Conservation (phyloP, 2,797 vertebrate genomes). For the Geotrypetes seraphini region DNA sequence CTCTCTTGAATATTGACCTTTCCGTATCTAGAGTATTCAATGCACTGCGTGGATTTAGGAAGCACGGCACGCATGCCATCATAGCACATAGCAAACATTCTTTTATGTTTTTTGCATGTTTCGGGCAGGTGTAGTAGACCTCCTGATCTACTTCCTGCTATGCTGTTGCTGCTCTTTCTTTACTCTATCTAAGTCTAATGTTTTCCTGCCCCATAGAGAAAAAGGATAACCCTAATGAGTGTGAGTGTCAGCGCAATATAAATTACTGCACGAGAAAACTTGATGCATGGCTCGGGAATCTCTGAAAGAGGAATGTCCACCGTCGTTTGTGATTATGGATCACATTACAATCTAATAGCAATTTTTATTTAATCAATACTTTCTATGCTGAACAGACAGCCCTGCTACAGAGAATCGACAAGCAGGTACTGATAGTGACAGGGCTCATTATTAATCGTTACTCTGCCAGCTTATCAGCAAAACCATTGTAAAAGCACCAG, state of each 20-base stretch:
- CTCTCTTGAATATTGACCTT: no score
- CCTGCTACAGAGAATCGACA: conserved; percentile 82
- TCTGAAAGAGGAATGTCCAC: conserved; percentile 65
- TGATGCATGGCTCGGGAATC: conserved; percentile 78
- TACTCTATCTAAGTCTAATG: no score
- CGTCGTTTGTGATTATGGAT: conserved; percentile 72
- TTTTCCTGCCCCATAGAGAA: conserved; percentile 37
- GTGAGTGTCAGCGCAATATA: conserved; percentile 63
- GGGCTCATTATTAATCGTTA: conserved; percentile 88
- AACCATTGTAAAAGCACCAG: conserved; percentile 78
- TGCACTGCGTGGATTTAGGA: no score
- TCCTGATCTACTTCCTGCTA: no score
- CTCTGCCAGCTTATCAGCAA: conserved; percentile 77
- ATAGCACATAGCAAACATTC: no score
- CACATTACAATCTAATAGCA: conserved; percentile 92
- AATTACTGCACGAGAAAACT: conserved; percentile 65
- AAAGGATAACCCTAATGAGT: conserved; percentile 52
- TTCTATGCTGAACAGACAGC: conserved; percentile 93
- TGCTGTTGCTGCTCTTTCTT: conserved; percentile 30
- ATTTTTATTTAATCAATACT: conserved; percentile 98
- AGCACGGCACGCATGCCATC: no score
- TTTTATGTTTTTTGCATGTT: no score
- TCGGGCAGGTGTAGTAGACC: no score
- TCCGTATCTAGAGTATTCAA: no score
- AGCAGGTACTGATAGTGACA: conserved; percentile 85